Conservation (phyloP, 2,888 invertebrate species). For the Aphidius colemani region DNA sequence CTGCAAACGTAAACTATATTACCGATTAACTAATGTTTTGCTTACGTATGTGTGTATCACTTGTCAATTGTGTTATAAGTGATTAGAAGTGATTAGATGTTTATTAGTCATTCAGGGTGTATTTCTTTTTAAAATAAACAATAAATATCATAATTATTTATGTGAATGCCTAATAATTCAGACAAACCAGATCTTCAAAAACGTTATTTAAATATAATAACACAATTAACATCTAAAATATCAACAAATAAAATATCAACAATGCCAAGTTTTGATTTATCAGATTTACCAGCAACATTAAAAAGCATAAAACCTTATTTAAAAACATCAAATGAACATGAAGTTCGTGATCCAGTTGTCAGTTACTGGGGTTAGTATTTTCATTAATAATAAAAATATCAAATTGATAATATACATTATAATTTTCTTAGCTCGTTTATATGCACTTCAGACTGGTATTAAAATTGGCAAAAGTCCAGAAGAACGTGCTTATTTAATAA, state of each 20-base stretch:
- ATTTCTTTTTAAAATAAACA: no score
- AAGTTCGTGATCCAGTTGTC: slow-evolving; percentile 84
- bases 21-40: no score
- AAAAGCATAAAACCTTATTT: slow-evolving; percentile 89
- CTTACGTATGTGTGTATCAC: no score
- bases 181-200: no score
- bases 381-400: neutral
- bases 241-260: neutral
- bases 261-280: slow-evolving; percentile 58
- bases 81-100: no score
- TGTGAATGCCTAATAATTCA: no score
- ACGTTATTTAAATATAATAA: no score
- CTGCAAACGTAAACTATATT: no score
- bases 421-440: slow-evolving; percentile 71
- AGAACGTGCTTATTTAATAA: slow-evolving; percentile 79
- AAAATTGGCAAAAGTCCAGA: slow-evolving; percentile 73
- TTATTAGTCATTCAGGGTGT: no score
- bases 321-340: slow-evolving; percentile 91
- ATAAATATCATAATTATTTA: no score
- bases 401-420: slow-evolving; percentile 4
- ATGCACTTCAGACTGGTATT: slow-evolving; percentile 87
- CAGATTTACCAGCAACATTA: slow-evolving; percentile 76
- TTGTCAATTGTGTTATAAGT: no score
- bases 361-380: slow-evolving; percentile 83
- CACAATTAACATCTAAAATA: no score